Base-by-base conservation (phyloP, 2,888 invertebrate species). In the Dryococelus australis region DNA sequence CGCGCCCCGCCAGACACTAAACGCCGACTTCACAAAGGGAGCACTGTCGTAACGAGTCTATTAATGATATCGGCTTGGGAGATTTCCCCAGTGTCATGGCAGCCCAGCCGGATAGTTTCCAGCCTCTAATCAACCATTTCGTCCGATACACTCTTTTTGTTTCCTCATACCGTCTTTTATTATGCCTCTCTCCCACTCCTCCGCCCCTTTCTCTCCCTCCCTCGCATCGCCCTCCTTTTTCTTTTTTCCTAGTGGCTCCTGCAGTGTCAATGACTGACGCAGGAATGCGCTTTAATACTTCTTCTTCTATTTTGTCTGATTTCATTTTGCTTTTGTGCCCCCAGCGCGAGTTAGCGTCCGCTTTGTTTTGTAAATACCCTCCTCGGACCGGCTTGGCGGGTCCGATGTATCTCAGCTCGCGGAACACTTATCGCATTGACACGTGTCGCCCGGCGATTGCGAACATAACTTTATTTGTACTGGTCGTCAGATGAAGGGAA, bases 11-110 rank as follows among this genome's bases (percentile, higher is more conserved):
- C 65, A n/a, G 65, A 65, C 65, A n/a, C 65, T 65, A 65, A 65
- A 65, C 24, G 65, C 65, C 65, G n/a, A 20, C 65, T 65, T n/a
- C 65, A 65, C 65, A 65, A 65, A 65, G 65, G 65, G 24, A 65
- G 4, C 65, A 65, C 65, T n/a, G 65, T 65, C 65, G 65, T 65
- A 65, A 65, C 65, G 65, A 65, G 65, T 65, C 65, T 65, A 65
- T 65, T 65, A 65, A 65, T 65, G 65, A 65, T 65, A 65, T 65
- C 65, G 65, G 65, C 65, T 65, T 24, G 65, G 51, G 65, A 65
- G 65, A n/a, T 65, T 65, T 65, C 65, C 65, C 65, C 65, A 24
- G 65, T 65, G 65, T 65, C 65, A 65, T 65, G 65, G 65, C 65
- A n/a, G 65, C 8, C 65, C 65, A 3, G 65, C 65, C 65, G 65